Evolutionary conservation across 2,797 vertebrate genomes (phyloP), one percentile per base, ranked within the genome.

Genomic region (Muraenolepis orangiensis): DNA sequence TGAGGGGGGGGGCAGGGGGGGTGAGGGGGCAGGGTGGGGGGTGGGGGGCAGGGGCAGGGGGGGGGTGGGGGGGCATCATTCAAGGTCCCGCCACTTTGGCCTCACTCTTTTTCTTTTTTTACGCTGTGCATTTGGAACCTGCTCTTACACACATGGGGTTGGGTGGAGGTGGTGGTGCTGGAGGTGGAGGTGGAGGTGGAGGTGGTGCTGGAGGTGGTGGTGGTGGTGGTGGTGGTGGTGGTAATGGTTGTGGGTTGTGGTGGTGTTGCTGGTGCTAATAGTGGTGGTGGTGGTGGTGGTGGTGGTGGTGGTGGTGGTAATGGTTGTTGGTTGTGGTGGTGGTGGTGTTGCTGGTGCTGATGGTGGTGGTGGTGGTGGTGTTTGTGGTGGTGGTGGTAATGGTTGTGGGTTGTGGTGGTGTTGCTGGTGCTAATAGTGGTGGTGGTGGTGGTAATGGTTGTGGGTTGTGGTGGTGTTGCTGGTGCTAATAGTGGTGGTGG

Each of bases 371-470:
- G n/a, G n/a, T n/a, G n/a, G n/a, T n/a, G n/a, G n/a, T n/a, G n/a
- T n/a, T n/a, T n/a, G n/a, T n/a, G n/a, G 51, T 1, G 46, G 20
- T 18, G 18, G 46, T 2, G 13, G 42, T 13, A 14, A n/a, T n/a
- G n/a, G n/a, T n/a, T n/a, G n/a, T n/a, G n/a, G n/a, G n/a, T n/a
- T n/a, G 42, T 51, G 71, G 76, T 73, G 74, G 76, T 74, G 72
- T 79, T n/a, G n/a, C n/a, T n/a, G 79, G 86, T 85, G 84, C n/a
- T n/a, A n/a, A n/a, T n/a, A n/a, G 84, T 14, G 46, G 46, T 2
- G 42, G 42, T 4, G 46, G 46, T 51, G 46, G 46, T 16, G 18
- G 46, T 2, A 18, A 6, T 16, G 40, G 40, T 12, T n/a, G 14
- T n/a, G n/a, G n/a, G n/a, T n/a, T n/a, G n/a, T n/a, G n/a, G n/a